Evolutionary conservation across 2,113 vertebrate genomes (phyloP).

Genomic region (Orcinus orca): DNA sequence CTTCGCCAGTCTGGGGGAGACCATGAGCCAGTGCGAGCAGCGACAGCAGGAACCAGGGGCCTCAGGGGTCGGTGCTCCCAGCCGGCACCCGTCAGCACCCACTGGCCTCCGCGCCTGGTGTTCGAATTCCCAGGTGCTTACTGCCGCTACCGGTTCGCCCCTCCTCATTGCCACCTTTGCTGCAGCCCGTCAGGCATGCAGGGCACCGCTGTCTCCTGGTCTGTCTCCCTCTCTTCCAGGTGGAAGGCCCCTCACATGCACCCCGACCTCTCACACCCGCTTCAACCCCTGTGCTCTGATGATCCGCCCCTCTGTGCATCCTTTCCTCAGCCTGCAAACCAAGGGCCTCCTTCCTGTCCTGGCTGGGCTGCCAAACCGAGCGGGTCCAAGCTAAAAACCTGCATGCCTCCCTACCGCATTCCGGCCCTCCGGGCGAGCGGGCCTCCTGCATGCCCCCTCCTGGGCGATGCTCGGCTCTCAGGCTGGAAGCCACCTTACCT

Average conservation of each 20-base stretch:
- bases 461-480: not conserved
- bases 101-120: too few species aligned
- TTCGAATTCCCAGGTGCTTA: not conserved
- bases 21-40: not conserved
- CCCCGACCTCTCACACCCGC: not conserved
- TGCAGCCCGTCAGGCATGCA: not conserved
- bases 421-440: not conserved
- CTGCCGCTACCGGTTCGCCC: not conserved
- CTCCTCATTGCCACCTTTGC: not conserved
- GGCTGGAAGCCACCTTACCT: not conserved
- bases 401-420: not conserved
- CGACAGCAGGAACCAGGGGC: not conserved
- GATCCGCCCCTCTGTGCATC: not conserved
- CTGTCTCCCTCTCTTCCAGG: not conserved
- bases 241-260: not conserved
- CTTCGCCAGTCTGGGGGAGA: not conserved
- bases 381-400: not conserved
- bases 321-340: not conserved
- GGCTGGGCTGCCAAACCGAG: not conserved
- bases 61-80: not conserved
- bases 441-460: too few species aligned
- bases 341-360: not conserved
- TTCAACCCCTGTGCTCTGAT: not conserved
- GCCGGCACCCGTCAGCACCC: not conserved
- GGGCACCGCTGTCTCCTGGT: too few species aligned